Base-by-base conservation (phyloP, 2,113 vertebrate genomes). In the Monopterus albus region DNA sequence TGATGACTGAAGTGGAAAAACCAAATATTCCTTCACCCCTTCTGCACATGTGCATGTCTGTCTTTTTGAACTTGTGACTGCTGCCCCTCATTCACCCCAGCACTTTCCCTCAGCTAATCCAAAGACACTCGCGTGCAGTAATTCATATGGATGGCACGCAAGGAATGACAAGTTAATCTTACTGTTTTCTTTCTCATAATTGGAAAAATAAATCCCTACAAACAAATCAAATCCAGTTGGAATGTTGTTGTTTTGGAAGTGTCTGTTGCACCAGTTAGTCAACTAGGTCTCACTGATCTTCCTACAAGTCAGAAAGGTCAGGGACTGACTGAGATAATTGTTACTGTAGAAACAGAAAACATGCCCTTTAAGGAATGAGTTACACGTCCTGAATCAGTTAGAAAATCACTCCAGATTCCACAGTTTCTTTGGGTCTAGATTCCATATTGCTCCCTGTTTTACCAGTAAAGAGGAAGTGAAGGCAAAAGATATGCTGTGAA, bases 331-430 rank as follows among this genome's bases (percentile, higher is more conserved):
- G 43, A 71, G 40, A 66, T 52, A 23, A 52, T 57, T 58, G 31
- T 70, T 75, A 67, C 84, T 72, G 49, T 33, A 68, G 74, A 84
- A 72, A 88, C 70, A 50, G 62, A 84, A 86, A 85, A 64, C 62
- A 82, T 63, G 81, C 59, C 28, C 83, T 45, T 65, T 52, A 75
- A 77, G 29, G 73, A 75, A 85, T 72, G 35, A 68, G 64, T 76
- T 86, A 50, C 68, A 76, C 74, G 67, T 90, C 39, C 21, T 91
- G 82, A 91, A 89, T 89, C 82, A 75, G 61, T 74, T 51, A 56
- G 39, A 78, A 80, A 79, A 66, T 68, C 63, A 17, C 50, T 72
- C 45, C 43, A 31, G 49, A 67, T 70, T 26, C 33, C 53, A 10
- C 49, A 69, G 49, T 40, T 75, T 76, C 60, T 58, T 29, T 15